These are phyloP conservation scores for Adela reaumurella DNA, from an alignment of 2,888 invertebrate species.

Conservation along the genomic window DNA sequence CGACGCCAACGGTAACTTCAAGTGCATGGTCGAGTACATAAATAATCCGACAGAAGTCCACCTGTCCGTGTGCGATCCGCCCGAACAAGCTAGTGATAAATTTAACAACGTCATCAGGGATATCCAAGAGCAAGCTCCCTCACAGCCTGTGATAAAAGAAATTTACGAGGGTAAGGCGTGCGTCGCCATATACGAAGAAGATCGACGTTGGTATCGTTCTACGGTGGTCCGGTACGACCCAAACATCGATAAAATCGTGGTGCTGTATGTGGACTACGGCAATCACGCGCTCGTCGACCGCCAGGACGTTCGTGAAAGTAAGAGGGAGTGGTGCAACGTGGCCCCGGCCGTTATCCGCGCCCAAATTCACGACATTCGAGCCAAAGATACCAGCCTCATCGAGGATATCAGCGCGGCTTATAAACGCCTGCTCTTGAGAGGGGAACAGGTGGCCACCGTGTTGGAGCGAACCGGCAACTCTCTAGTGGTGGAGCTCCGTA, in stretches of 20 bases:
- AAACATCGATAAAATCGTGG: slow-evolving; percentile 41
- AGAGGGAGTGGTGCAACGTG: slow-evolving; percentile 40
- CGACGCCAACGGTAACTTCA: slow-evolving; percentile 21
- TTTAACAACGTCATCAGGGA: slow-evolving; percentile 47
- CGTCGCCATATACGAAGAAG: slow-evolving; percentile 57
- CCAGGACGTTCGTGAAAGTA: slow-evolving; percentile 47
- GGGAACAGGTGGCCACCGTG: slow-evolving; percentile 25
- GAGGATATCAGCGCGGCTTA: too few species aligned
- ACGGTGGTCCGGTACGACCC: slow-evolving; percentile 51
- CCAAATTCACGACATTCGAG: slow-evolving; percentile 34
- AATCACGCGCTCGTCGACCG: slow-evolving; percentile 55
- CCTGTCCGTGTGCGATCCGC: slow-evolving; percentile 23
- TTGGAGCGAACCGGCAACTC: slow-evolving; percentile 17
- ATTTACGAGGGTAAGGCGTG: slow-evolving; percentile 57
- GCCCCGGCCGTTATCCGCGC: slow-evolving; percentile 53
- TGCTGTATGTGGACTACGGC: slow-evolving; percentile 74
- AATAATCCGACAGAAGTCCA: slow-evolving; percentile 26
- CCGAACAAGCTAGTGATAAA: slow-evolving; percentile 28
- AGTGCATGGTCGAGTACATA: slow-evolving; percentile 30
- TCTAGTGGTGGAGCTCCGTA: slow-evolving; percentile 29
- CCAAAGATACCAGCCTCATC: slow-evolving; percentile 15
- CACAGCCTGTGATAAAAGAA: slow-evolving; percentile 37
- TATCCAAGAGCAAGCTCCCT: slow-evolving; percentile 39
- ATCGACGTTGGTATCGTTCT: slow-evolving; percentile 71
- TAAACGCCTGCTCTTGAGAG: too few species aligned